Conservation (phyloP, 1,140 invertebrate genomes). For the Leptestheria dahalacensis region DNA sequence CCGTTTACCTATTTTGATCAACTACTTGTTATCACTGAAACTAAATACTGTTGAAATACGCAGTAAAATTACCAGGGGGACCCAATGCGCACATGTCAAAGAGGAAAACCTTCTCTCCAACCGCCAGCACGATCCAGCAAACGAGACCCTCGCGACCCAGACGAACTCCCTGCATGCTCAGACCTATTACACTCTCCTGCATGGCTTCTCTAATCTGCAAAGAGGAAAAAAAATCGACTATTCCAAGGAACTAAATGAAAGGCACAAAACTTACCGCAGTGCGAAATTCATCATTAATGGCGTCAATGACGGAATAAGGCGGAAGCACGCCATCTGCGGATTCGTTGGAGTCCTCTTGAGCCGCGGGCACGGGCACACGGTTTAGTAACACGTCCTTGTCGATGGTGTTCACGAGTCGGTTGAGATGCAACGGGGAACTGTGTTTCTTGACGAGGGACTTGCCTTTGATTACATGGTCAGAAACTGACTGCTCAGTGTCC, state of each 20-base stretch:
- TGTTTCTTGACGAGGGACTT: background rate
- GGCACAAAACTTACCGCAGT: slow-evolving; percentile 4
- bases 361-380: background rate
- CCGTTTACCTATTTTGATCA: too few relatives aligned
- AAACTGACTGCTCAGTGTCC: background rate
- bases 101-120: background rate
- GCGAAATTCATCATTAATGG: slow-evolving; percentile 3
- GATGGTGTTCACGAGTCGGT: slow-evolving; percentile 8
- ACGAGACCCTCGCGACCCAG: slow-evolving; percentile 10
- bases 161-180: slow-evolving; percentile 9
- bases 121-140: slow-evolving; percentile 11
- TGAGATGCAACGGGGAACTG: slow-evolving; percentile 1
- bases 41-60: too few relatives aligned
- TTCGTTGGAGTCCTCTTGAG: background rate
- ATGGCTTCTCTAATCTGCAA: slow-evolving; percentile 3
- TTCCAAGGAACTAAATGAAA: background rate
- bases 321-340: background rate
- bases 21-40: too few relatives aligned
- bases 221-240: background rate
- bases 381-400: slow-evolving; percentile 11
- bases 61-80: background rate
- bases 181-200: slow-evolving; percentile 1
- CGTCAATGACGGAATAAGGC: slow-evolving; percentile 5
- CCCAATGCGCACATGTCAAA: slow-evolving; percentile 14
- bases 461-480: background rate